Percentiles rank a stretch among this genome's conserved stretches.
phyloP scores from a whole-genome alignment of 2,113 vertebrate species.

The Thomomys bottae region DNA sequence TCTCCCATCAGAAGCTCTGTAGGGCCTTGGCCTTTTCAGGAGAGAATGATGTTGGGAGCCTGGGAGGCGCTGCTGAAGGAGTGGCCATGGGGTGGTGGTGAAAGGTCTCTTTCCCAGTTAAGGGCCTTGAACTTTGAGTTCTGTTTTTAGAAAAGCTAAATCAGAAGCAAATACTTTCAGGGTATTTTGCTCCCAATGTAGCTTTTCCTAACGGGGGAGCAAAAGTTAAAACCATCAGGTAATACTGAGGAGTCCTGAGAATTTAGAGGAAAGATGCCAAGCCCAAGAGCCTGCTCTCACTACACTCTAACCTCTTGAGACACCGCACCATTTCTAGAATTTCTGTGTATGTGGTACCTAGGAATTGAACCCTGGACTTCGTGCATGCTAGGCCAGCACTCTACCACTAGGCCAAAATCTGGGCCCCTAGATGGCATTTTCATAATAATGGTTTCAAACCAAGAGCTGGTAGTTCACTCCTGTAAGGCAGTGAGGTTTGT shows the following conservation, averaged over 20 bases:
- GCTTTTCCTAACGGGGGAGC: conserved; percentile 42
- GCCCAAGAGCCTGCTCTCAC: neutral
- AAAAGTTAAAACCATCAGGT: conserved; percentile 38
- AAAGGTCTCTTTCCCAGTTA: conserved; percentile 65
- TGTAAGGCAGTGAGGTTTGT: no score
- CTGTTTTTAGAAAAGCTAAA: conserved; percentile 78
- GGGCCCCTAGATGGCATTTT: conserved; percentile 11
- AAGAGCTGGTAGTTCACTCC: no score
- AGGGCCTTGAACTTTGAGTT: conserved; percentile 72
- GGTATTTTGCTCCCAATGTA: conserved; percentile 45
- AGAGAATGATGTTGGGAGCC: conserved; percentile 48
- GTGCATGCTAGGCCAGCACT: no score
- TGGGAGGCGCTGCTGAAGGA: conserved; percentile 2
- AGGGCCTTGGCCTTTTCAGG: conserved; percentile 62
- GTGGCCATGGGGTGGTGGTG: neutral
- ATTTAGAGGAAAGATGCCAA: neutral
- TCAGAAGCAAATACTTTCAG: conserved; percentile 63
- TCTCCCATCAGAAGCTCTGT: conserved; percentile 2
- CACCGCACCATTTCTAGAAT: no score
- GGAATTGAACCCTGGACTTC: no score
- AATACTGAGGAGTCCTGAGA: neutral
- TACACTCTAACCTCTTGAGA: no score
- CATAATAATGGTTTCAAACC: neutral
- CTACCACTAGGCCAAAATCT: no score
- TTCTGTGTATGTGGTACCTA: no score